Conservation (phyloP, 2,797 vertebrate species). For the Selene dorsalis region DNA sequence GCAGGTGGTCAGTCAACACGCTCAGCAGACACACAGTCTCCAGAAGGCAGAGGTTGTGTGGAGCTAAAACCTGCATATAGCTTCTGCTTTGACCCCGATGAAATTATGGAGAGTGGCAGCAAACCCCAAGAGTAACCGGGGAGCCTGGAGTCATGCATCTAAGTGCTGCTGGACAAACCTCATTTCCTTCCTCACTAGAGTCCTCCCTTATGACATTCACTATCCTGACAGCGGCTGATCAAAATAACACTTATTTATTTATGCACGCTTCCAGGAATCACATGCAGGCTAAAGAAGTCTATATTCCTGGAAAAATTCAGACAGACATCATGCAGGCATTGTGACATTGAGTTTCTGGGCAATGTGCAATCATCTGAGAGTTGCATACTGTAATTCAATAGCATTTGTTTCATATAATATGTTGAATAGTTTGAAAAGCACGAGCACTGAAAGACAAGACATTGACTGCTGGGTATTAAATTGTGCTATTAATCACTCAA, state of each 20-base stretch:
- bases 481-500: slow-evolving; percentile 60
- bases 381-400: slow-evolving; percentile 63
- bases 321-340: slow-evolving; percentile 58
- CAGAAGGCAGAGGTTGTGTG: slow-evolving; percentile 70
- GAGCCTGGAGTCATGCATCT: slow-evolving; percentile 77
- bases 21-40: slow-evolving; percentile 65
- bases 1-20: slow-evolving; percentile 58
- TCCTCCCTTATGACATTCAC: slow-evolving; percentile 66
- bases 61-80: slow-evolving; percentile 71
- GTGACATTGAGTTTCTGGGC: slow-evolving; percentile 76
- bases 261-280: slow-evolving; percentile 80
- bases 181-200: slow-evolving; percentile 61
- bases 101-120: slow-evolving; percentile 80
- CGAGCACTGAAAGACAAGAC: slow-evolving; percentile 27
- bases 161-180: slow-evolving; percentile 75
- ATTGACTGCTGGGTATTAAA: slow-evolving; percentile 62
- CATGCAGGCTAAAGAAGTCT: slow-evolving; percentile 55
- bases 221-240: slow-evolving; percentile 75
- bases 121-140: slow-evolving; percentile 66
- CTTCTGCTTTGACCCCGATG: slow-evolving; percentile 80
- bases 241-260: slow-evolving; percentile 81
- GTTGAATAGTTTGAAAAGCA: slow-evolving; percentile 52
- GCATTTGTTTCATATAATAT: slow-evolving; percentile 63
- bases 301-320: slow-evolving; percentile 72
- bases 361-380: slow-evolving; percentile 62